Evolutionary conservation across 2,888 invertebrate species (phyloP).

Genomic region (Mimas tiliae): DNA sequence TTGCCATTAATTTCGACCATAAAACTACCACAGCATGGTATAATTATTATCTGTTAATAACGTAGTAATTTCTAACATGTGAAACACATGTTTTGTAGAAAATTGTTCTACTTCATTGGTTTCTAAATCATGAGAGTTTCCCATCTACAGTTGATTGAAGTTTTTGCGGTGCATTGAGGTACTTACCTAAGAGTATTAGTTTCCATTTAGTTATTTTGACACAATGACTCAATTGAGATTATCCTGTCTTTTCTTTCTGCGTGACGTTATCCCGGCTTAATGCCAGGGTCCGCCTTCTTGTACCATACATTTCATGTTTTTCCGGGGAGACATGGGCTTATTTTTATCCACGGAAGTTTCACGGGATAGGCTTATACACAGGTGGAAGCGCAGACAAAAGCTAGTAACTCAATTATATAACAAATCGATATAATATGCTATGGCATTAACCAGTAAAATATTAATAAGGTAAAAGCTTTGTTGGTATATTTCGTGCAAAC

Average conservation of each 20-base stretch:
- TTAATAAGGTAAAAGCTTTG: neutral
- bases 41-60: constrained; percentile 13
- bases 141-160: neutral
- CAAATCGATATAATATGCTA: neutral
- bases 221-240: neutral
- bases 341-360: no score
- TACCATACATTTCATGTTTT: neutral
- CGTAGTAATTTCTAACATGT: neutral
- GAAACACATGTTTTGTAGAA: constrained; percentile 5
- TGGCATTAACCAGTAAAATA: neutral
- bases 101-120: neutral
- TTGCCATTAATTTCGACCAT: neutral
- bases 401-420: no score
- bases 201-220: neutral
- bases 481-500: neutral
- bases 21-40: constrained; percentile 9
- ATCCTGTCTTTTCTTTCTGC: no score
- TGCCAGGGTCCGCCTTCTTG: no score
- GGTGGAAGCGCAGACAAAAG: no score
- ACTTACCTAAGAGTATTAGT: neutral
- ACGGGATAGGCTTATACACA: no score
- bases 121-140: neutral
- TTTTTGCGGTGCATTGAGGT: neutral
- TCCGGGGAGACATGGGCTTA: no score
- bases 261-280: no score